Percentiles rank a stretch among this genome's conserved stretches.
Conservation (phyloP, 2,113 vertebrate genomes). For the Python bivittatus region DNA sequence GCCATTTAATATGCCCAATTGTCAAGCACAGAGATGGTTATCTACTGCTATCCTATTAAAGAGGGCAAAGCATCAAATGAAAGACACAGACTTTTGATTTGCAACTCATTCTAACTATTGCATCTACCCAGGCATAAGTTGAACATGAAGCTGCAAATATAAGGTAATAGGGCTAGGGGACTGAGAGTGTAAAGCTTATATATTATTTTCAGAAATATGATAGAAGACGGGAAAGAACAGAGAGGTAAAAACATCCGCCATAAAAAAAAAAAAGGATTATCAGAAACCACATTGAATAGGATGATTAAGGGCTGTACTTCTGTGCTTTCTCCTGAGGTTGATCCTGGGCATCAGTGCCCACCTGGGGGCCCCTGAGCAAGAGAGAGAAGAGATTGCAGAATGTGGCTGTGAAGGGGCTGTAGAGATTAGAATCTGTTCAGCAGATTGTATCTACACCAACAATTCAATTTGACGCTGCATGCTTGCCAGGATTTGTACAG, state of each 20-base stretch:
- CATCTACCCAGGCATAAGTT: background rate
- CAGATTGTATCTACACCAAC: conserved; percentile 18
- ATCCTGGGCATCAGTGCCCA: background rate
- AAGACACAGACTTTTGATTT: background rate
- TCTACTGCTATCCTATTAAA: background rate
- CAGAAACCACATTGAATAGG: background rate
- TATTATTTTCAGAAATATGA: background rate
- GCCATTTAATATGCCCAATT: background rate
- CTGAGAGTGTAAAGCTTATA: background rate
- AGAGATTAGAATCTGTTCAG: background rate
- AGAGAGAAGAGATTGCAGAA: conserved; percentile 4
- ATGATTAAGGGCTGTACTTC: conserved; percentile 12
- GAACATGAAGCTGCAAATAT: background rate
- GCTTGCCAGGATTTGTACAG: conserved; percentile 1
- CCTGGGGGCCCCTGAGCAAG: background rate
- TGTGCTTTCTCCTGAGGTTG: conserved; percentile 17
- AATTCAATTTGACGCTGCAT: conserved; percentile 26
- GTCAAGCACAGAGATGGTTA: background rate
- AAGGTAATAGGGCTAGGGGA: too few relatives aligned
- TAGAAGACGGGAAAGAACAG: background rate
- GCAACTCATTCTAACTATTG: background rate
- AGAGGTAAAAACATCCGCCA: background rate
- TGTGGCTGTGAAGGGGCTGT: background rate
- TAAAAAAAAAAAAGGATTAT: background rate
- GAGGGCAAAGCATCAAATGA: background rate